These are phyloP conservation scores for Rostratula benghalensis DNA, from an alignment of 2,113 vertebrate genomes.

Conservation along the genomic window DNA sequence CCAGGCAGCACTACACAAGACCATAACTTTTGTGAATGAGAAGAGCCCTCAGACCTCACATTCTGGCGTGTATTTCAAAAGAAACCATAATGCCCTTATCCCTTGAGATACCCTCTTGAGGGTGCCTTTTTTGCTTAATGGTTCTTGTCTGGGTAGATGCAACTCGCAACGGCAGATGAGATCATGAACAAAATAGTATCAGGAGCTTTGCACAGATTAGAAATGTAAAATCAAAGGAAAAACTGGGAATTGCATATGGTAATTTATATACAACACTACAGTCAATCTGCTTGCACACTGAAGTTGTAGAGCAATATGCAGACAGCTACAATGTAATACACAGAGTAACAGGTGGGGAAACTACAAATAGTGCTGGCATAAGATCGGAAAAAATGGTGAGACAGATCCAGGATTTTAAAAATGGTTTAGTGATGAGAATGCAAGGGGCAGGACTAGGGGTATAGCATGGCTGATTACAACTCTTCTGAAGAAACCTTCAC, in stretches of 20 bases:
- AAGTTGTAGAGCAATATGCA: neutral
- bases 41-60: neutral
- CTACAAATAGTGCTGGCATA: conserved; percentile 80
- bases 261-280: neutral
- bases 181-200: neutral
- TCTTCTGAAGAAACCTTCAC: neutral
- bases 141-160: neutral
- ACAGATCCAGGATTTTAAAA: conserved; percentile 70
- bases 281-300: neutral
- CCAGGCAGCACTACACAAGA: neutral
- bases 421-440: conserved; percentile 70
- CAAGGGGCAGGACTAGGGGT: conserved; percentile 16
- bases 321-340: conserved; percentile 45
- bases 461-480: neutral
- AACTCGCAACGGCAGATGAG: neutral
- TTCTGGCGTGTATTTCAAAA: neutral
- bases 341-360: conserved; percentile 75
- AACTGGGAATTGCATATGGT: neutral
- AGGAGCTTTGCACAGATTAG: neutral
- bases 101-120: neutral
- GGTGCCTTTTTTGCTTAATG: neutral
- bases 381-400: conserved; percentile 77
- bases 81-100: neutral
- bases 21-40: neutral
- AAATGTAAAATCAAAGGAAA: neutral